A percentile compares a stretch with the other conserved stretches of the same genome.
Evolutionary conservation across 2,113 vertebrate species (phyloP).

Genomic region (Nettapus auritus): DNA sequence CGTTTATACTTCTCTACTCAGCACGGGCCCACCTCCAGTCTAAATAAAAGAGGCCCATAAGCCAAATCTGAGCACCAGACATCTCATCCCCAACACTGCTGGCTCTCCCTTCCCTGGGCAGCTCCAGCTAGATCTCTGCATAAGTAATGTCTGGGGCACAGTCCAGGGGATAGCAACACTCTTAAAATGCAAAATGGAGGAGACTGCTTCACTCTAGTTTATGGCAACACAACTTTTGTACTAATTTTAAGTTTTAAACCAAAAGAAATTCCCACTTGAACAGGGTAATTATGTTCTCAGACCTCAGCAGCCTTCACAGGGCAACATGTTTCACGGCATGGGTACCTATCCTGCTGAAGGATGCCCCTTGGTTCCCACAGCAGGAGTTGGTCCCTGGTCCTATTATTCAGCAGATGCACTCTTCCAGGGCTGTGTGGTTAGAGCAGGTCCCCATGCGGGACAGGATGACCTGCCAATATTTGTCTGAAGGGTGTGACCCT

Average conservation of each 20-base stretch:
- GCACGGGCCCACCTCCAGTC: neutral
- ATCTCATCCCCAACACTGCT: accelerated
- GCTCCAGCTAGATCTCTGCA: neutral
- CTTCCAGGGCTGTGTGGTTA: neutral
- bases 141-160: neutral
- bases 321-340: accelerated
- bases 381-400: neutral
- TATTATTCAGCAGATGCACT: neutral
- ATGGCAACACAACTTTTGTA: neutral
- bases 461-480: neutral
- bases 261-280: neutral
- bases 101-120: neutral
- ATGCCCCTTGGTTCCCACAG: neutral
- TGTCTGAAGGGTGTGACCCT: neutral
- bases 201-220: neutral
- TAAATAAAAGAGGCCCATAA: neutral
- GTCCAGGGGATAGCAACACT: neutral
- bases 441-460: accelerated
- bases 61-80: accelerated
- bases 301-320: accelerated
- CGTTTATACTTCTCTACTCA: neutral
- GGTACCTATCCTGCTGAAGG: neutral
- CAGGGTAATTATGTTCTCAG: neutral
- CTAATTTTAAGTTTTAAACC: neutral
- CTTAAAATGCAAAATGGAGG: neutral